Evolutionary conservation across 2,888 invertebrate species (phyloP).

Genomic region (Melanotus villosus): DNA sequence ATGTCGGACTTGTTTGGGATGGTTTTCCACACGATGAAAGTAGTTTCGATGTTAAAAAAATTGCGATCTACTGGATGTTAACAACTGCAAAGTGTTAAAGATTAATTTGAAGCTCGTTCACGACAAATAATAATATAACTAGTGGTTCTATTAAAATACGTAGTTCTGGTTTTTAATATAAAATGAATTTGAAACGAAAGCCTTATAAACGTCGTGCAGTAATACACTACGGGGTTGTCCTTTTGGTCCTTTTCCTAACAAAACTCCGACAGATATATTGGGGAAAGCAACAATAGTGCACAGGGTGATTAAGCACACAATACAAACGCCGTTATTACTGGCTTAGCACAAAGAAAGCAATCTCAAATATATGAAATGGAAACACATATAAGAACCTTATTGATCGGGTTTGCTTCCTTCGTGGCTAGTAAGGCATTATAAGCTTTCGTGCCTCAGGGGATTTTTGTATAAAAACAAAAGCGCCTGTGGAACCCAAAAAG

Average conservation of each 20-base stretch:
- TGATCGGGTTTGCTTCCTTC: constrained; percentile 36
- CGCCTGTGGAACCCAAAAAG: constrained; percentile 5
- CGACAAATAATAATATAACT: too few species aligned
- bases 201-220: too few species aligned
- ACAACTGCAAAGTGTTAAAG: too few species aligned
- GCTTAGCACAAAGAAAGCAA: constrained; percentile 36
- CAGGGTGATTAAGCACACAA: constrained; percentile 33
- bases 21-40: too few species aligned
- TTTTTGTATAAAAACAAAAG: constrained; percentile 26
- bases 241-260: constrained; percentile 11
- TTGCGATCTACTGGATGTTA: too few species aligned
- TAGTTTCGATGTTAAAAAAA: too few species aligned
- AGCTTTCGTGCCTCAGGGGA: constrained; percentile 25
- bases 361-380: constrained; percentile 35
- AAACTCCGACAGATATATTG: constrained; percentile 22
- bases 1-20: too few species aligned
- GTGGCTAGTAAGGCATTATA: constrained; percentile 34
- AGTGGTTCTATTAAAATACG: too few species aligned
- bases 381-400: constrained; percentile 39
- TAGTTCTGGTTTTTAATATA: too few species aligned
- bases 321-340: constrained; percentile 28
- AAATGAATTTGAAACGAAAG: too few species aligned
- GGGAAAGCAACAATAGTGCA: constrained; percentile 24
- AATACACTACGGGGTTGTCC: background rate
- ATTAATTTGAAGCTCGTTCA: too few species aligned